Base-by-base conservation (phyloP, 2,888 invertebrate genomes). In the Gymnosoma rotundatum region DNA sequence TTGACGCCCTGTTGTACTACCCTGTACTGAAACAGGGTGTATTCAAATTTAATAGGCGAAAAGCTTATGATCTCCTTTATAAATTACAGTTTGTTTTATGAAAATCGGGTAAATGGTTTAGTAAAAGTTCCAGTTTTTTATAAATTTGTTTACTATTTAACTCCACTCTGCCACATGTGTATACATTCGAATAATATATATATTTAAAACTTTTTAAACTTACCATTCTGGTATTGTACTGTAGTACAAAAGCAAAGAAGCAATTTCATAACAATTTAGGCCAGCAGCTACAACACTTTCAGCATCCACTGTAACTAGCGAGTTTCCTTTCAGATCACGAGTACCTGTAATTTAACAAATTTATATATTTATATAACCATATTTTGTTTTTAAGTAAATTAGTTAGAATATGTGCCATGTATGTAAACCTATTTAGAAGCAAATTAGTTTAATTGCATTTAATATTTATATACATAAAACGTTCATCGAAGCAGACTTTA, bases 201-300 rank as follows among this genome's bases (percentile, higher is more conserved):
- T 32, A 8, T 32, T 32, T 32, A 32, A 42, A 50, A 42, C 70
- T 78, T 14, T 45, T n/a, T 48, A n/a, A 69, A 89, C 93, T 94
- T 93, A 96, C 96, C 94, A 94, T 86, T 92, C 92, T 88, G 95
- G 94, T 89, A 96, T 93, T 86, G 95, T 94, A 87, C 94, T 94
- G 93, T 95, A 96, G 93, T 95, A 96, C 90, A 95, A 93, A 86
- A 96, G 92, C 86, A 95, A 93, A 87, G 95, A 94, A 83, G 96
- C 95, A 87, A 96, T 93, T 92, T 96, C 95, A 88, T 94, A 94
- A 90, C 94, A 94, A 87, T 94, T 94, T 81, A 95, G 92, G 83
- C 93, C 93, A 85, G 94, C 94, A 89, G 93, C 91, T 78, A 93
- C 93, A 88, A 94, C 93, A 89, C 93, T 93, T 88, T 94, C 94